Evolutionary conservation across 2,113 vertebrate species (phyloP).

Genomic region (Cephalopterus ornatus): DNA sequence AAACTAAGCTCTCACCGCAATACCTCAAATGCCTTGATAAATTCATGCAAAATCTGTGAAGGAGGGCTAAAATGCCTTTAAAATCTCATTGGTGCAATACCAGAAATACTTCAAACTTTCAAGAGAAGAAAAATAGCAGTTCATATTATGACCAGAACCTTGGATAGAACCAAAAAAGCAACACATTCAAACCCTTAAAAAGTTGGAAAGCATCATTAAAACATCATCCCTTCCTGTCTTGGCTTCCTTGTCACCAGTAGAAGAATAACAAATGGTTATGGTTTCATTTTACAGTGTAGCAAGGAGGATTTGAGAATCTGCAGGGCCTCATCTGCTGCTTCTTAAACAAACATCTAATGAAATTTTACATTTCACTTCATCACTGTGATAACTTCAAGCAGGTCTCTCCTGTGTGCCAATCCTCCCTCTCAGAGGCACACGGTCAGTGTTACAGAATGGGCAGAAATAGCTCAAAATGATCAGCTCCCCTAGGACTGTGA

Average conservation of each 20-base stretch:
- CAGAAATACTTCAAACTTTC: not conserved
- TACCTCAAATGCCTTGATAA: not conserved
- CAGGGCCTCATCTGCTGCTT: constrained; percentile 73
- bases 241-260: constrained; percentile 17
- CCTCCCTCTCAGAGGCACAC: not conserved
- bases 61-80: not conserved
- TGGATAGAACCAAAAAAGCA: constrained; percentile 15
- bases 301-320: constrained; percentile 68
- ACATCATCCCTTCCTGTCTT: constrained; percentile 55
- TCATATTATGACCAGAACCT: constrained; percentile 31
- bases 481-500: not conserved
- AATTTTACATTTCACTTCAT: constrained; percentile 77
- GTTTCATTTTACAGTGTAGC: constrained; percentile 66
- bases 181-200: constrained; percentile 39
- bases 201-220: constrained; percentile 59
- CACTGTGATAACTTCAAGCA: constrained; percentile 49
- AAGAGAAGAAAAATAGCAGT: not conserved
- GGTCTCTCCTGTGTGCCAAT: constrained; percentile 1
- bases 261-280: constrained; percentile 60
- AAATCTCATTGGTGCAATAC: not conserved
- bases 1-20: not conserved
- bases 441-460: not conserved
- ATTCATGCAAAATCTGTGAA: not conserved
- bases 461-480: not conserved
- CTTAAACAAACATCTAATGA: constrained; percentile 74